These are phyloP conservation scores for Megaceryle torquata DNA, from an alignment of 2,113 vertebrate species.

Conservation along the genomic window DNA sequence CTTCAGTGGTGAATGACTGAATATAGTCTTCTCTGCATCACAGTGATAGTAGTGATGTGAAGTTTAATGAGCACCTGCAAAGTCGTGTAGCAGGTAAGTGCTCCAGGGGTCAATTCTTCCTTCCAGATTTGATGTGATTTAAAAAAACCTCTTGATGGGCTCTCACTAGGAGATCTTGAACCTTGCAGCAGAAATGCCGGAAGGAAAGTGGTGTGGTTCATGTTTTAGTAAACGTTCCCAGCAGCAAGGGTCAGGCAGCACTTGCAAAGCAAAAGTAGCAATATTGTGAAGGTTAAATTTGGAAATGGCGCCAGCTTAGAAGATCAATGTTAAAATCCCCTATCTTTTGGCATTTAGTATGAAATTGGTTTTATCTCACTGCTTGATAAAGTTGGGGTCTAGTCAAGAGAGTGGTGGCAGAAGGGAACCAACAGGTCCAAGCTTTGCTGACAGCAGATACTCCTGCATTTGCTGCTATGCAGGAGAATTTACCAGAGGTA, in stretches of 20 bases:
- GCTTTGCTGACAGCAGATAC: background rate
- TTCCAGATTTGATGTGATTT: conserved; percentile 5
- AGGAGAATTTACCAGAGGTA: background rate
- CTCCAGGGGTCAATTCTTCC: background rate
- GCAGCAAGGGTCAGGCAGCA: background rate
- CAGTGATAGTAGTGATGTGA: background rate
- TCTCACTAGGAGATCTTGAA: background rate
- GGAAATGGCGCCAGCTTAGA: background rate
- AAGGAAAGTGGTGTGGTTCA: background rate
- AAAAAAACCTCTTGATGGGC: background rate
- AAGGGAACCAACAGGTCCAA: background rate
- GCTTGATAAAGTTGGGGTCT: background rate
- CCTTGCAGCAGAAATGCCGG: background rate
- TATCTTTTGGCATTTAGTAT: background rate
- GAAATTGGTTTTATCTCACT: background rate
- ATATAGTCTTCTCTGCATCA: background rate
- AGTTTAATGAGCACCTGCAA: conserved; percentile 45
- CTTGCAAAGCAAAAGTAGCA: background rate
- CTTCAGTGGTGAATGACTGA: background rate
- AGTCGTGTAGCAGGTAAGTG: conserved; percentile 46
- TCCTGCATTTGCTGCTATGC: background rate
- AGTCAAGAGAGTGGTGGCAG: background rate
- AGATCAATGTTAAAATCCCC: background rate
- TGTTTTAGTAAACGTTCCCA: background rate
- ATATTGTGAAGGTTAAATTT: background rate